A percentile compares a stretch with the other conserved stretches of the same genome.
Conservation (phyloP, 2,888 invertebrate genomes). For the Portevinia maculata region DNA sequence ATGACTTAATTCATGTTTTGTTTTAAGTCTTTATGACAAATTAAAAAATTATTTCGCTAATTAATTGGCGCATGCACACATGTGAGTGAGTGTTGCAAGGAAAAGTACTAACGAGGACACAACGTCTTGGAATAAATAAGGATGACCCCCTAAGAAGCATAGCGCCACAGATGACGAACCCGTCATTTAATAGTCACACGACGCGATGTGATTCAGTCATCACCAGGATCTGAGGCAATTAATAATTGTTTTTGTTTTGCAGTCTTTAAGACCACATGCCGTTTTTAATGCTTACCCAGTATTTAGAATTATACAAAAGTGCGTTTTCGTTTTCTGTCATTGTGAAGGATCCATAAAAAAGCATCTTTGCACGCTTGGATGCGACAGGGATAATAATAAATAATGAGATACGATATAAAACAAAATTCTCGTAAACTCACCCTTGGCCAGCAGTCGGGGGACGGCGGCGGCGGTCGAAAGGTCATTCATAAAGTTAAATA, state of each 20-base stretch:
- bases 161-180: conserved; percentile 61
- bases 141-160: conserved; percentile 67
- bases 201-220: conserved; percentile 73
- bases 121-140: conserved; percentile 45
- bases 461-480: conserved; percentile 8
- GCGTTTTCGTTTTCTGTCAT: conserved; percentile 18
- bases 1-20: conserved; percentile 57
- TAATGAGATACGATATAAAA: conserved; percentile 71
- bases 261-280: conserved; percentile 53
- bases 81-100: conserved; percentile 11
- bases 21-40: conserved; percentile 62
- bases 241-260: conserved; percentile 54
- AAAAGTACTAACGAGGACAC: conserved; percentile 23
- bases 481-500: conserved; percentile 73
- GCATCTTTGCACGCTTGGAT: conserved; percentile 27
- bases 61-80: conserved; percentile 66
- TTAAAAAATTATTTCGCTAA: conserved; percentile 70
- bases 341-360: conserved; percentile 15
- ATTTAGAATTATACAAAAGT: conserved; percentile 1
- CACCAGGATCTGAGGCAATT: conserved; percentile 69
- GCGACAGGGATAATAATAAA: conserved; percentile 71
- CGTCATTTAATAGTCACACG: conserved; percentile 71
- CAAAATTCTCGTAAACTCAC: conserved; percentile 69
- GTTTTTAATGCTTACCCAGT: conserved; percentile 53
- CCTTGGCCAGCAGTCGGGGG: conserved; percentile 20